phyloP scores from a whole-genome alignment of 2,797 vertebrate genomes.

The Falco naumanni region DNA sequence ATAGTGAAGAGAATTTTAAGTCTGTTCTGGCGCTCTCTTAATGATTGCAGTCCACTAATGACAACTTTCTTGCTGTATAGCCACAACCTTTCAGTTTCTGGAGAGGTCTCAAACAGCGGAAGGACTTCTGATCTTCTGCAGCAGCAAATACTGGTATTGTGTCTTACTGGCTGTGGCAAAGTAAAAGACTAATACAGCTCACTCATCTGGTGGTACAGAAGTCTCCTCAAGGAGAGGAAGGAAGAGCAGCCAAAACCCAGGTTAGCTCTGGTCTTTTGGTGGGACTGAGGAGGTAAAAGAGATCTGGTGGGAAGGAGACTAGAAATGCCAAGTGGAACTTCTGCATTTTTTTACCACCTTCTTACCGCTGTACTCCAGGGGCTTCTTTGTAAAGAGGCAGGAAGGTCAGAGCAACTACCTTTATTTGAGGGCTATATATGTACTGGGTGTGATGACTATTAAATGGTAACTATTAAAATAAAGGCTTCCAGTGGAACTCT shows the following conservation, averaged over 20 bases:
- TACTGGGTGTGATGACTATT: background rate
- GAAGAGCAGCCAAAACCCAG: background rate
- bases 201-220: background rate
- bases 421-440: background rate
- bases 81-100: background rate
- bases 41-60: background rate
- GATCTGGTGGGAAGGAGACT: background rate
- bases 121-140: background rate
- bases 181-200: background rate
- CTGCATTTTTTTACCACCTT: background rate
- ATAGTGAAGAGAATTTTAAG: background rate
- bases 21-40: background rate
- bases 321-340: background rate
- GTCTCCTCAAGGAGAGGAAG: fast-evolving
- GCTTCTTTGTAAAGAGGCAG: background rate
- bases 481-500: background rate
- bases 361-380: background rate
- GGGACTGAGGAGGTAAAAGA: background rate
- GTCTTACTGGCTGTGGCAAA: background rate
- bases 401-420: background rate
- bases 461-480: background rate
- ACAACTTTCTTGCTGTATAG: background rate
- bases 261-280: background rate
- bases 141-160: background rate
- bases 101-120: background rate